Percentiles rank a stretch among this genome's conserved stretches.
These are phyloP conservation scores for Aphelenchoides avenae DNA, from an alignment of 1,140 invertebrate genomes.

Conservation along the genomic window DNA sequence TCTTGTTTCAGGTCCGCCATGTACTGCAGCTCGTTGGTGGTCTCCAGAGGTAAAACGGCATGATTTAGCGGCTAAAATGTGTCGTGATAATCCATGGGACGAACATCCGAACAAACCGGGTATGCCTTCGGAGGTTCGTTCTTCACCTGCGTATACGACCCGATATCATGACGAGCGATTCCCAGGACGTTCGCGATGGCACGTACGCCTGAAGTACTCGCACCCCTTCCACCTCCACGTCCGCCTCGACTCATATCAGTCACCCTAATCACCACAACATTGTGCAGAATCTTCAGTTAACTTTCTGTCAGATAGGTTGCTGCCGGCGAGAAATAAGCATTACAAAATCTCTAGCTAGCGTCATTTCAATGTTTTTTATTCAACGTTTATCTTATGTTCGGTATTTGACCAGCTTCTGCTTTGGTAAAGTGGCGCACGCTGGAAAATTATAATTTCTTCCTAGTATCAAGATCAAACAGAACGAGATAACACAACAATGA, in stretches of 20 bases:
- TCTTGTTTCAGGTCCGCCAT: constrained; percentile 22
- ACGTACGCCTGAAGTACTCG: constrained; percentile 22
- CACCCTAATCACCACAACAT: too few species aligned
- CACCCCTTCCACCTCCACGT: constrained; percentile 8
- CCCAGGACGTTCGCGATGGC: constrained; percentile 43
- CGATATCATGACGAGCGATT: constrained; percentile 43
- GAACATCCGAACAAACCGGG: constrained; percentile 37
- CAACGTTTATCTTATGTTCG: too few species aligned
- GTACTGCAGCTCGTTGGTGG: constrained; percentile 16
- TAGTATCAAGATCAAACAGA: too few species aligned
- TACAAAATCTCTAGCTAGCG: too few species aligned
- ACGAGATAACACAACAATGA: too few species aligned
- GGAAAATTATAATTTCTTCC: too few species aligned
- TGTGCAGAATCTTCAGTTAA: too few species aligned
- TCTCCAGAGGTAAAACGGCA: constrained; percentile 4
- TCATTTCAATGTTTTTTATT: too few species aligned
- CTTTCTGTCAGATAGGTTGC: too few species aligned
- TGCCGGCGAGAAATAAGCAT: too few species aligned
- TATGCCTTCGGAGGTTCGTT: constrained; percentile 40
- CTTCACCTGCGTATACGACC: constrained; percentile 25
- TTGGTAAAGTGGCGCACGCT: too few species aligned
- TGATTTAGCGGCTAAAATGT: constrained; percentile 15
- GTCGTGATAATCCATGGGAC: not conserved
- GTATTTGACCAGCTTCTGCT: too few species aligned
- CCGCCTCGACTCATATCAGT: constrained; percentile 29